Conservation (phyloP, 2,113 vertebrate species). For the Oenanthe oenanthe region DNA sequence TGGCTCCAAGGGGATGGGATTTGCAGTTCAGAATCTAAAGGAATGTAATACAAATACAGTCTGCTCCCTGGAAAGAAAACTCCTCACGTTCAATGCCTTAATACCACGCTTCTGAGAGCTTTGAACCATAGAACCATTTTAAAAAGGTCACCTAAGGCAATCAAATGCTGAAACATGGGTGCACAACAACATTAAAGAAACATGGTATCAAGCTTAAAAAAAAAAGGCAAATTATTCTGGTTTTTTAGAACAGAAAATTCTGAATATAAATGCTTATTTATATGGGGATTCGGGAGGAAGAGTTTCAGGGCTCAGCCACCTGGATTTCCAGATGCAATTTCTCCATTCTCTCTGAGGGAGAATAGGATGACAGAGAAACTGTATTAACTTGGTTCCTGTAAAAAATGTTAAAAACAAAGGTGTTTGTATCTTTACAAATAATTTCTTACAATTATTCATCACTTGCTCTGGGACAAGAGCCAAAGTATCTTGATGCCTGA, state of each 20-base stretch:
- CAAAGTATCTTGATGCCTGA: slow-evolving; percentile 5
- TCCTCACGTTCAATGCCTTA: slow-evolving; percentile 47
- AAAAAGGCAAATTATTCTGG: background rate
- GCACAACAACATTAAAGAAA: slow-evolving; percentile 34
- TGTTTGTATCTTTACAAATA: background rate
- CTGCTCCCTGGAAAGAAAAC: slow-evolving; percentile 53
- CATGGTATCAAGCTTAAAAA: slow-evolving; percentile 10
- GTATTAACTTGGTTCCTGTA: slow-evolving; percentile 56
- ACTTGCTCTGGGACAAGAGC: slow-evolving; percentile 31
- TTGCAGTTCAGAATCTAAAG: slow-evolving; percentile 49
- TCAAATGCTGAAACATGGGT: slow-evolving; percentile 28
- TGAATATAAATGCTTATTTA: background rate
- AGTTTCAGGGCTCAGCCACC: background rate
- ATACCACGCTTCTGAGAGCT: slow-evolving; percentile 36
- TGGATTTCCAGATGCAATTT: slow-evolving; percentile 32
- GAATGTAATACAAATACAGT: slow-evolving; percentile 27
- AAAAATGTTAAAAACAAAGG: slow-evolving; percentile 47
- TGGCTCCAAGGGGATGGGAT: slow-evolving; percentile 2
- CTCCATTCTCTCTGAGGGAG: slow-evolving; percentile 37
- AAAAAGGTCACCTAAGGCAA: slow-evolving; percentile 18
- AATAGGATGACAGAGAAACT: background rate
- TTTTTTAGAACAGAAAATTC: background rate
- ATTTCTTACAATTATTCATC: slow-evolving; percentile 13
- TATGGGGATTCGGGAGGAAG: background rate
- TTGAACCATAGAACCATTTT: slow-evolving; percentile 24